phyloP scores from a whole-genome alignment of 2,113 vertebrate genomes.

The Pseudonaja textilis region DNA sequence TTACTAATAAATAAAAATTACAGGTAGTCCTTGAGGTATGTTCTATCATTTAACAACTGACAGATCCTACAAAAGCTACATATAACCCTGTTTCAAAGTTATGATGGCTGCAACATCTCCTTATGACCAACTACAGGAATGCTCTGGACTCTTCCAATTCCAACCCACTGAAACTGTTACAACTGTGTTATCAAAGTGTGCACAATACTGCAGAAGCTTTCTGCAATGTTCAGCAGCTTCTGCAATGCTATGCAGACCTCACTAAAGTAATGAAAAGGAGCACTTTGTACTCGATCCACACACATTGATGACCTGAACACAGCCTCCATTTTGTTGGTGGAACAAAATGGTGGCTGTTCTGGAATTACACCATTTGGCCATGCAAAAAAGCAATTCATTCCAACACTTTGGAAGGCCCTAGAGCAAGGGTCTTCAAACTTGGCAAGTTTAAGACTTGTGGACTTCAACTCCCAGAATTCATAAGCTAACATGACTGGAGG shows the following conservation, averaged over 20 bases:
- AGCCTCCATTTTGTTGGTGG: neutral
- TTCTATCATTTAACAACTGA: neutral
- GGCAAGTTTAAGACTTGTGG: no score
- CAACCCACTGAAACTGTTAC: neutral
- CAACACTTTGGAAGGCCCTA: neutral
- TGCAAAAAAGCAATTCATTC: neutral
- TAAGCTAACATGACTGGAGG: no score
- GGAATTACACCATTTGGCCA: neutral
- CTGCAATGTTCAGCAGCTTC: neutral
- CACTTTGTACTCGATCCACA: neutral
- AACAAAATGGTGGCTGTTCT: neutral
- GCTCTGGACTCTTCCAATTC: neutral
- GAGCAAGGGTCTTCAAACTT: neutral
- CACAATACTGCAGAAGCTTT: neutral
- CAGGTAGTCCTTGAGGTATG: neutral
- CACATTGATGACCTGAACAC: neutral
- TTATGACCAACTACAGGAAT: neutral
- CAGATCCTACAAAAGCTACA: neutral
- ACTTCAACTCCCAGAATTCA: no score
- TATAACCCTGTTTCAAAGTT: neutral
- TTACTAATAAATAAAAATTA: neutral
- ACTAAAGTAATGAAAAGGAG: neutral
- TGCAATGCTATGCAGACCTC: neutral
- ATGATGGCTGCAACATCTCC: neutral
- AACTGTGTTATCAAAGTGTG: neutral